Percentiles rank a stretch among this genome's conserved stretches.
phyloP scores from a whole-genome alignment of 1,140 invertebrate species.

The Aphis gossypii region DNA sequence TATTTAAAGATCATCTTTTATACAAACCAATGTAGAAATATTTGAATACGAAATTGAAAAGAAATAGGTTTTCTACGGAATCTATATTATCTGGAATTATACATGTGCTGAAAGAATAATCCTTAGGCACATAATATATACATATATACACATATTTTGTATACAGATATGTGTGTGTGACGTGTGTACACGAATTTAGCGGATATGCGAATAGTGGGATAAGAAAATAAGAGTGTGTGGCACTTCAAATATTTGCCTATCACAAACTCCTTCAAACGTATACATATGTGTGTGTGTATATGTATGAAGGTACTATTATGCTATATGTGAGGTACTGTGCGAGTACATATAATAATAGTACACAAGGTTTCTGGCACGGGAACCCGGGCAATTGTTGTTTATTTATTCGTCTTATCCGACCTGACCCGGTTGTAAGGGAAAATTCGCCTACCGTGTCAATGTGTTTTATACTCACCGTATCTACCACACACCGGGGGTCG shows the following conservation, averaged over 20 bases:
- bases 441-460: constrained; percentile 22
- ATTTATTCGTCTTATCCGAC: constrained; percentile 50
- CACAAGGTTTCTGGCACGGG: neutral
- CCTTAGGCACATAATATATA: neutral
- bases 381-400: constrained; percentile 13
- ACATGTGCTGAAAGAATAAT: constrained; percentile 19
- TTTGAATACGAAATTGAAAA: constrained; percentile 31
- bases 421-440: neutral
- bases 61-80: neutral
- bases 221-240: constrained; percentile 16
- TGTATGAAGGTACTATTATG: neutral
- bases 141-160: too few relatives aligned
- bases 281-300: neutral
- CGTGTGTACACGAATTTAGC: neutral
- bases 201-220: neutral
- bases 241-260: constrained; percentile 30
- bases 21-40: constrained; percentile 9
- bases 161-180: too few relatives aligned
- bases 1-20: constrained; percentile 4
- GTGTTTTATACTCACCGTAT: constrained; percentile 22
- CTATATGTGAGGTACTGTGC: neutral
- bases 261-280: neutral
- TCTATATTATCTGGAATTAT: neutral
- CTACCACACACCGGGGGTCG: neutral
- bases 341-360: neutral